Evolutionary conservation across 2,888 invertebrate genomes (phyloP).

Genomic region (Malthinus flaveolus): DNA sequence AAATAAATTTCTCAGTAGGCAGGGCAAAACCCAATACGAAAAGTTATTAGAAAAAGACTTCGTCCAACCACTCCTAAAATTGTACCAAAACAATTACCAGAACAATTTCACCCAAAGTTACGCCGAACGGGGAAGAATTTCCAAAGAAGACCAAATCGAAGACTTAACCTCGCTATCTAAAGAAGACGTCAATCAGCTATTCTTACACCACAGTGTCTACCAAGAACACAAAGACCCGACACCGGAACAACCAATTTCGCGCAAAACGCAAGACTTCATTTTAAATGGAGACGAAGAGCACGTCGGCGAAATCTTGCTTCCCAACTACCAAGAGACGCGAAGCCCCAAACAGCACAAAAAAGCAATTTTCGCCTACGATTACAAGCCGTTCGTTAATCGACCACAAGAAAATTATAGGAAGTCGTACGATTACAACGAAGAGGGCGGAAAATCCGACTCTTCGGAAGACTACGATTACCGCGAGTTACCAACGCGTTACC

Average conservation of each 20-base stretch:
- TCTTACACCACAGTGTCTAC: conserved; percentile 39
- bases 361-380: neutral
- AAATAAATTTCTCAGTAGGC: conserved; percentile 41
- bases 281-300: conserved; percentile 46
- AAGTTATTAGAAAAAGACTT: conserved; percentile 49
- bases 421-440: conserved; percentile 31
- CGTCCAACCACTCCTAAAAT: conserved; percentile 47
- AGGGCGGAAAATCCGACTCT: conserved; percentile 15
- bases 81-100: conserved; percentile 39
- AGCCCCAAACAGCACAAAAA: neutral
- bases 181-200: conserved; percentile 42
- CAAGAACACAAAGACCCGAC: conserved; percentile 35
- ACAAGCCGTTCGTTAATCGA: neutral
- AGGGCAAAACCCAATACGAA: conserved; percentile 47
- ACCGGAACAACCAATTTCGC: conserved; percentile 4
- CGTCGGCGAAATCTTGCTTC: conserved; percentile 52
- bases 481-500: conserved; percentile 12
- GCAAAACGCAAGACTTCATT: conserved; percentile 24
- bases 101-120: conserved; percentile 1
- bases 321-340: conserved; percentile 38
- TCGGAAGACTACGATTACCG: conserved; percentile 11
- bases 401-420: conserved; percentile 12
- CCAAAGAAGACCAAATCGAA: conserved; percentile 46
- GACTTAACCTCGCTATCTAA: conserved; percentile 41
- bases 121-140: conserved; percentile 35